A percentile compares a stretch with the other conserved stretches of the same genome.
These are phyloP conservation scores for Musca vetustissima DNA, from an alignment of 1,140 invertebrate species.

Conservation along the genomic window DNA sequence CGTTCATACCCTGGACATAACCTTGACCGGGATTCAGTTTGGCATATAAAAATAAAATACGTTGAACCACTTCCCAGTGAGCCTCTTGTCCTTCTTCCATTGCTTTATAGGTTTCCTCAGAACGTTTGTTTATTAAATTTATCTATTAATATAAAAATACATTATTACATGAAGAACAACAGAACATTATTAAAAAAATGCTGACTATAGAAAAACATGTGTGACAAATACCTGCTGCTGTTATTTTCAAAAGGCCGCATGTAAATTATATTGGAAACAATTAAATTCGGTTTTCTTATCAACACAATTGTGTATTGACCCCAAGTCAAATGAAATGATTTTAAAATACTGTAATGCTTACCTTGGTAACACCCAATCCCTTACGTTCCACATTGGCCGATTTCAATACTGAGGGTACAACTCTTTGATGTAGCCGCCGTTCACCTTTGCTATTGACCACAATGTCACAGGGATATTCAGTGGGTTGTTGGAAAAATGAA, in stretches of 20 bases:
- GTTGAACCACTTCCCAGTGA: conserved; percentile 96
- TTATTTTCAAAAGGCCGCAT: conserved; percentile 31
- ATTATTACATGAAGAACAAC: not conserved
- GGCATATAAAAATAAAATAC: conserved; percentile 95
- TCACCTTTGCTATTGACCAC: conserved; percentile 73
- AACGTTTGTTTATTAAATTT: conserved; percentile 69
- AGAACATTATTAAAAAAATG: not conserved
- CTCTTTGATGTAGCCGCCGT: conserved; percentile 81
- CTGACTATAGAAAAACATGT: no score
- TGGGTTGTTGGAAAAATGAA: conserved; percentile 91
- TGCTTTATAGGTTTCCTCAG: conserved; percentile 76
- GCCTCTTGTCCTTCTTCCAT: conserved; percentile 82
- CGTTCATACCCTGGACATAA: conserved; percentile 99
- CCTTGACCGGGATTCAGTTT: conserved; percentile 97
- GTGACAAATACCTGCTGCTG: conserved; percentile 55
- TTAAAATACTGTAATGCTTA: conserved; percentile 52
- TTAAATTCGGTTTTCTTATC: conserved; percentile 8
- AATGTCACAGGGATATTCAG: conserved; percentile 78
- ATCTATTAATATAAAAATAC: conserved; percentile 30
- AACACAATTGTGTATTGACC: not conserved
- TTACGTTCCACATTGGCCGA: conserved; percentile 86
- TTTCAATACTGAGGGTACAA: conserved; percentile 81
- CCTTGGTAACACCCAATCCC: conserved; percentile 87
- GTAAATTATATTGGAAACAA: conserved; percentile 4
- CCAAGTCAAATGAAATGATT: not conserved